phyloP scores from a whole-genome alignment of 2,888 invertebrate genomes.

The Hybos culiciformis region DNA sequence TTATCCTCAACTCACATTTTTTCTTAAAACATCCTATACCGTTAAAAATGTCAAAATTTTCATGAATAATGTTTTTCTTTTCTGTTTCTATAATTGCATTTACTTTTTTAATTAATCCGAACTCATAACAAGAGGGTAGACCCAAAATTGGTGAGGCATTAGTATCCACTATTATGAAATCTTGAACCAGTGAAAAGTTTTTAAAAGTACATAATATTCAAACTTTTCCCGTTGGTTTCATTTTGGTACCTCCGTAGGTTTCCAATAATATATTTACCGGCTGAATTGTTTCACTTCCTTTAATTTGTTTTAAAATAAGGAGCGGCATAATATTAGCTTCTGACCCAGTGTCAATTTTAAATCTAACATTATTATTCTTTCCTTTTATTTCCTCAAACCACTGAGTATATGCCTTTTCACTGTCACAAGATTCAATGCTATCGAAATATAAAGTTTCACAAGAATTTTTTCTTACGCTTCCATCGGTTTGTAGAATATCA shows the following conservation, averaged over 20 bases:
- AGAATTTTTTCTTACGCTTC: too few relatives aligned
- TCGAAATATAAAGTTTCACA: too few relatives aligned
- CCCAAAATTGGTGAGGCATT: conserved; percentile 2
- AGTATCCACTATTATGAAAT: conserved; percentile 3
- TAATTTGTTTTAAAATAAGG: conserved; percentile 1
- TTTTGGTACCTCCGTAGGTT: conserved; percentile 1
- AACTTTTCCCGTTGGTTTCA: not conserved
- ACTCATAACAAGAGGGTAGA: conserved; percentile 1
- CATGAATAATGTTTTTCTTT: conserved; percentile 3
- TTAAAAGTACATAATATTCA: not conserved
- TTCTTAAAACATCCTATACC: conserved; percentile 4
- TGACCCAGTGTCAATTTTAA: conserved; percentile 4
- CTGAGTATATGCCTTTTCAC: too few relatives aligned
- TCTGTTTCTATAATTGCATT: not conserved
- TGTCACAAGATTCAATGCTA: too few relatives aligned
- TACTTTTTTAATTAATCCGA: conserved; percentile 2
- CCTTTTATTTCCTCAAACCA: too few relatives aligned
- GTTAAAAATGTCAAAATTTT: conserved; percentile 3
- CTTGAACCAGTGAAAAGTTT: not conserved
- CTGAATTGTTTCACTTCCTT: not conserved
- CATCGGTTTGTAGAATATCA: too few relatives aligned
- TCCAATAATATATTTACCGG: conserved; percentile 3
- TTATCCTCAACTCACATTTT: too few relatives aligned
- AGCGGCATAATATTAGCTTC: not conserved
- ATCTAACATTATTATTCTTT: too few relatives aligned